These are phyloP conservation scores for Sphenodon punctatus DNA, from an alignment of 2,797 vertebrate genomes.

Conservation along the genomic window DNA sequence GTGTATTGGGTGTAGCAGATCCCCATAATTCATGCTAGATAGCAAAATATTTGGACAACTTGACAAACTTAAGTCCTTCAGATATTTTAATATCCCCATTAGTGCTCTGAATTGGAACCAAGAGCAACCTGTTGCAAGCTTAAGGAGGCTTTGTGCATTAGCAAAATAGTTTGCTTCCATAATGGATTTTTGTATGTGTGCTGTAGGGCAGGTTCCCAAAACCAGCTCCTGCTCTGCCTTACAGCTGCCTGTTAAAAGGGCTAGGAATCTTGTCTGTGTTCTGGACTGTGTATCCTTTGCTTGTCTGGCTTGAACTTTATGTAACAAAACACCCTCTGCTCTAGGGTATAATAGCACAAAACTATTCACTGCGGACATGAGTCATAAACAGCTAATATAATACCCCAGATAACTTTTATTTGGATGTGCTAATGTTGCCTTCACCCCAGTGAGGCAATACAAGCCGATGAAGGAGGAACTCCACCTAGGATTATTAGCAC, in stretches of 20 bases:
- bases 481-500: background rate
- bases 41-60: constrained; percentile 48
- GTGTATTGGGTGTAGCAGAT: background rate
- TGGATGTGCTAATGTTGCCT: constrained; percentile 14
- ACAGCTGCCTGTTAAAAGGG: constrained; percentile 15
- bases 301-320: constrained; percentile 7
- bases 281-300: background rate
- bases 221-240: background rate
- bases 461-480: constrained; percentile 18
- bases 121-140: background rate
- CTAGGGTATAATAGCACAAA: background rate
- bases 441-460: background rate
- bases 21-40: constrained; percentile 1
- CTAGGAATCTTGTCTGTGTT: background rate
- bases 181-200: background rate
- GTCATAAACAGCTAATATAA: constrained; percentile 45
- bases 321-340: constrained; percentile 1
- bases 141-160: constrained; percentile 19
- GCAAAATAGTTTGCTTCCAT: background rate
- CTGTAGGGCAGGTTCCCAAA: background rate
- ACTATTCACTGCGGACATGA: too few relatives aligned
- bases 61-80: constrained; percentile 6
- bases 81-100: constrained; percentile 4
- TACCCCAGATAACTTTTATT: constrained; percentile 14
- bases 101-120: background rate